Conservation (phyloP, 1,140 invertebrate species). For the Heliothis virescens region DNA sequence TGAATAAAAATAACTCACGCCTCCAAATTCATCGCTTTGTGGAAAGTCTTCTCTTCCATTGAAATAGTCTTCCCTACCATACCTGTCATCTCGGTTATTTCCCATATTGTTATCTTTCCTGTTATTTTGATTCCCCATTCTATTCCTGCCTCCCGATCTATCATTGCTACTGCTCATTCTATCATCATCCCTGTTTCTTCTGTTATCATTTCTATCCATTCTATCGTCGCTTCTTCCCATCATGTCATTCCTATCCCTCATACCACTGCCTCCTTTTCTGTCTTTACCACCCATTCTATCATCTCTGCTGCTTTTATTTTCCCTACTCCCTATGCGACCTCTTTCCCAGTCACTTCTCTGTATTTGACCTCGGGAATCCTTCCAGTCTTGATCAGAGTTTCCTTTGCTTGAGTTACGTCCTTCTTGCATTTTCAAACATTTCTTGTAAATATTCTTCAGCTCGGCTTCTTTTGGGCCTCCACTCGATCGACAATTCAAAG, state of each 20-base stretch:
- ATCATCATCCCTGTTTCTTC: conserved; percentile 49
- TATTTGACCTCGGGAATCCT: conserved; percentile 57
- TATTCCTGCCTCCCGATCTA: conserved; percentile 54
- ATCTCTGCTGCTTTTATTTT: conserved; percentile 56
- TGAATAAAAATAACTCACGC: conserved; percentile 58
- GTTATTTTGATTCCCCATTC: conserved; percentile 57
- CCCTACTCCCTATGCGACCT: conserved; percentile 56
- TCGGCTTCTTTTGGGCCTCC: conserved; percentile 82
- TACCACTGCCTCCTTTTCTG: conserved; percentile 24
- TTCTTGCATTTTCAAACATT: conserved; percentile 70
- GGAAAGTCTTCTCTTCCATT: conserved; percentile 65
- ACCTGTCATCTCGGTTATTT: conserved; percentile 36
- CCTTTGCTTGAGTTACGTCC: conserved; percentile 59
- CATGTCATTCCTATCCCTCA: conserved; percentile 35
- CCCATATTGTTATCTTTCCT: conserved; percentile 53
- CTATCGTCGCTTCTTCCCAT: conserved; percentile 47
- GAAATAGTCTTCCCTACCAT: conserved; percentile 54
- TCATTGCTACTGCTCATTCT: conserved; percentile 54
- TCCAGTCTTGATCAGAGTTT: conserved; percentile 65
- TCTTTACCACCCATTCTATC: conserved; percentile 47
- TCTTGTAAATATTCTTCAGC: conserved; percentile 73
- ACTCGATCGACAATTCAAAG: conserved; percentile 82
- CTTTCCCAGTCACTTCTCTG: conserved; percentile 58
- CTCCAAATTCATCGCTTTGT: conserved; percentile 65
- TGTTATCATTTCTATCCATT: conserved; percentile 52